phyloP scores from a whole-genome alignment of 2,113 vertebrate species.

The Rhinoderma darwinii region DNA sequence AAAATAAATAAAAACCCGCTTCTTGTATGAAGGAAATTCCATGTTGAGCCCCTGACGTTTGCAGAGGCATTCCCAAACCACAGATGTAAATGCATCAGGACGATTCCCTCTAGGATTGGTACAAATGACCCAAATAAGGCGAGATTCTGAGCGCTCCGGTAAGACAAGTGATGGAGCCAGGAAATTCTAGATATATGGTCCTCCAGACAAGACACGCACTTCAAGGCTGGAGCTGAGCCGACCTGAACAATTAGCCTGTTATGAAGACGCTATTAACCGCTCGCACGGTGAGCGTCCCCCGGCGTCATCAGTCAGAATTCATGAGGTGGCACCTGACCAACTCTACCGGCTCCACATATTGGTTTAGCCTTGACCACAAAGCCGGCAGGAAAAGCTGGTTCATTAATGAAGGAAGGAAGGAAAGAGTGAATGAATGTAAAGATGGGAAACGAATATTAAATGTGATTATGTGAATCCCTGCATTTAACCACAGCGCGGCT shows the following conservation, averaged over 20 bases:
- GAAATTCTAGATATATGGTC: constrained; percentile 44
- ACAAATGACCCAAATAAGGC: background rate
- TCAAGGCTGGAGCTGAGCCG: background rate
- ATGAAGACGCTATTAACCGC: constrained; percentile 53
- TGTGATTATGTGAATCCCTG: constrained; percentile 29
- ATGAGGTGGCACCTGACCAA: constrained; percentile 55
- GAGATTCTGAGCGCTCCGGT: background rate
- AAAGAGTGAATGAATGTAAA: constrained; percentile 46
- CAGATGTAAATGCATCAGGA: background rate
- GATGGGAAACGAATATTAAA: constrained; percentile 54
- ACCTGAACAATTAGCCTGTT: constrained; percentile 30
- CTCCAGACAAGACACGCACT: constrained; percentile 34
- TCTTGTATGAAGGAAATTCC: constrained; percentile 3
- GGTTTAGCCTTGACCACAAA: constrained; percentile 23
- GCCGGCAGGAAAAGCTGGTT: constrained; percentile 9
- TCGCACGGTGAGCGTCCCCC: constrained; percentile 52
- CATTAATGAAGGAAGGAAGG: constrained; percentile 53
- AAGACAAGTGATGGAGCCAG: background rate
- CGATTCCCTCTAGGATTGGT: background rate
- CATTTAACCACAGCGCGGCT: constrained; percentile 37
- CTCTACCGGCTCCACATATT: background rate
- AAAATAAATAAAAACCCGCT: background rate
- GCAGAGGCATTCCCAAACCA: background rate
- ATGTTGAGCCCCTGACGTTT: background rate
- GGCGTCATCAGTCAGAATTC: constrained; percentile 58